Base-by-base conservation (phyloP, 1,140 invertebrate species). In the Drosophila lacertosa region DNA sequence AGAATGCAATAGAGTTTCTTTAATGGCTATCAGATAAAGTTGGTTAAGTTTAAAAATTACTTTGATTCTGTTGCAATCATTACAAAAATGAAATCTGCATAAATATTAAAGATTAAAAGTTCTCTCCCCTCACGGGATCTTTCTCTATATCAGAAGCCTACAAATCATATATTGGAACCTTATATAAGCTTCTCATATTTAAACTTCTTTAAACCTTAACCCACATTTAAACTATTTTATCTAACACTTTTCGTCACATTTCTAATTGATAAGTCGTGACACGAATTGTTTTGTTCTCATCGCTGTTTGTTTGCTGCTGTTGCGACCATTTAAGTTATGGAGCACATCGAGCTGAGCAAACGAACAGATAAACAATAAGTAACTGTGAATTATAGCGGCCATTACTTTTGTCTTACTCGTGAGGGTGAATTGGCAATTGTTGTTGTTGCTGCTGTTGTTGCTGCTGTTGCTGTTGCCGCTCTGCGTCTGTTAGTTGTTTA, bases 331-430 rank as follows among this genome's bases (percentile, higher is more conserved):
- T 83, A 84, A 84, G 77, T 79, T 84, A 83, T 83, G 75, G 80
- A 47, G 57, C 76, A 83, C 80, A 82, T 82, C 73, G 79, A 82
- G 75, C 80, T 74, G 79, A 77, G 70, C 74, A 83, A 89, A 70
- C 84, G 74, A 77, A 74, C 74, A 89, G 84, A 89, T 89, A 89
- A 89, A 84, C 79, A 84, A 89, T 89, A 89, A 89, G 76, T 89
- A 89, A 89, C 84, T 84, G 86, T 89, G 84, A 89, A 89, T 89
- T 89, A 89, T 89, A 80, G 77, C 64, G 81, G 84, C 80, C 84
- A 89, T 89, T 89, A 89, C 77, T 79, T 84, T 76, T 63, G 79
- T 70, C 70, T 53, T 20, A 10, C 44, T 42, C 47, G 59, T 51
- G 63, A 59, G 63, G 63, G 69, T 72, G 69, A 67, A 72, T 67